Conservation (phyloP, 2,888 invertebrate species). For the Hemistola chrysoprasaria region DNA sequence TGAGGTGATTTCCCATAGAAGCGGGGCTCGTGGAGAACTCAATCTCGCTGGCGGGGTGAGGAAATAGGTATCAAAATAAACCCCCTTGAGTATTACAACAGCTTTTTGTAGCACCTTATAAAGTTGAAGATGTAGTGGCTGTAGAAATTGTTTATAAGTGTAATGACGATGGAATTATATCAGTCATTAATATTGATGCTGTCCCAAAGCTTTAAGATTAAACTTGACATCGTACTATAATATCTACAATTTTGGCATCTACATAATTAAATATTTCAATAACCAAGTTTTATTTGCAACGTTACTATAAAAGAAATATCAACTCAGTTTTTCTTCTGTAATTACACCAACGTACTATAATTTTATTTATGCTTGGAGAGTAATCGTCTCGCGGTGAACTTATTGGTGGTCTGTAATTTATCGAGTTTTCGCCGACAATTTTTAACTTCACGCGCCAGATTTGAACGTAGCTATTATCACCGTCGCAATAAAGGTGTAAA, state of each 20-base stretch:
- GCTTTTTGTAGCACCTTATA: too few relatives aligned
- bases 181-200: too few relatives aligned
- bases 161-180: too few relatives aligned
- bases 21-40: too few relatives aligned
- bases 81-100: too few relatives aligned
- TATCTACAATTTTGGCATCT: conserved; percentile 42
- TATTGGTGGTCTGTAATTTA: conserved; percentile 58
- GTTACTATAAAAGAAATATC: conserved; percentile 29
- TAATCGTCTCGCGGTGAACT: conserved; percentile 43
- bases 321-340: conserved; percentile 35
- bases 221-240: conserved; percentile 21
- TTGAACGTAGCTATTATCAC: conserved; percentile 30
- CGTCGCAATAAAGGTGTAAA: conserved; percentile 35
- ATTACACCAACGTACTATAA: conserved; percentile 48
- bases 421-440: conserved; percentile 37
- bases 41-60: too few relatives aligned
- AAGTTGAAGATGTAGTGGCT: too few relatives aligned
- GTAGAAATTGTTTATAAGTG: too few relatives aligned
- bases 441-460: conserved; percentile 32
- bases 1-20: too few relatives aligned
- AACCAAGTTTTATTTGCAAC: conserved; percentile 36
- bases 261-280: conserved; percentile 54
- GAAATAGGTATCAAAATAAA: too few relatives aligned
- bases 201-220: too few relatives aligned
- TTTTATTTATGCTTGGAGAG: conserved; percentile 51